Evolutionary conservation across 2,113 vertebrate genomes (phyloP).

Genomic region (Lampris megalopsis): DNA sequence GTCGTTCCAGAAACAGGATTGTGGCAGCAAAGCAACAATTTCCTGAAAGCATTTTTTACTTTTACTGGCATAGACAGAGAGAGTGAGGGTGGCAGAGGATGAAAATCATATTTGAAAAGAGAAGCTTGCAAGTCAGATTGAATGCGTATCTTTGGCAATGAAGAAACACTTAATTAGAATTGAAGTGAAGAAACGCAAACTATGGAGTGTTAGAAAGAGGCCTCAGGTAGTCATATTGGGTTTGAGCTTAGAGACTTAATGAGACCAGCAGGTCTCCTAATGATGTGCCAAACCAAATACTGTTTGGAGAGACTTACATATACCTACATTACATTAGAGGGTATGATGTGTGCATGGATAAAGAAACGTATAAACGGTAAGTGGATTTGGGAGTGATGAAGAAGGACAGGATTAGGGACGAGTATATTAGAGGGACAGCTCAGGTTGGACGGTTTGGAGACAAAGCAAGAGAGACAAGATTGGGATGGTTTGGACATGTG

Average conservation of each 20-base stretch:
- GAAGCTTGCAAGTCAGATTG: constrained; percentile 39
- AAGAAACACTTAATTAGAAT: constrained; percentile 24
- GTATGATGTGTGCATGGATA: background rate
- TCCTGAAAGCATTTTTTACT: constrained; percentile 75
- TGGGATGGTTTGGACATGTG: no score
- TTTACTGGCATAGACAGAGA: constrained; percentile 53
- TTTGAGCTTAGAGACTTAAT: background rate
- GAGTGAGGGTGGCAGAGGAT: constrained; percentile 49
- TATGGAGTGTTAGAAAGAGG: background rate
- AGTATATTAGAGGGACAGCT: no score
- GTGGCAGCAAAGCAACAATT: constrained; percentile 58
- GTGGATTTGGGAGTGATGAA: no score
- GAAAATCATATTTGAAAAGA: constrained; percentile 60
- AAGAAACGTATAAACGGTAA: background rate
- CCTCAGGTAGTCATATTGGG: background rate
- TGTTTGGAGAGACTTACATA: no score
- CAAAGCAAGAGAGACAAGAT: no score
- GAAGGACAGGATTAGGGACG: no score
- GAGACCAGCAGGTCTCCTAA: no score
- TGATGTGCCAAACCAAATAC: no score
- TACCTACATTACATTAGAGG: no score
- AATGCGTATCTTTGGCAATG: constrained; percentile 15
- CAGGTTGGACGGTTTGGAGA: no score
- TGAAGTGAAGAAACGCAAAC: constrained; percentile 13
- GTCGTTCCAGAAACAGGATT: constrained; percentile 60